Evolutionary conservation across 2,797 vertebrate species (phyloP), one percentile per base, ranked within the genome.

Genomic region (Megaceryle alcyon): DNA sequence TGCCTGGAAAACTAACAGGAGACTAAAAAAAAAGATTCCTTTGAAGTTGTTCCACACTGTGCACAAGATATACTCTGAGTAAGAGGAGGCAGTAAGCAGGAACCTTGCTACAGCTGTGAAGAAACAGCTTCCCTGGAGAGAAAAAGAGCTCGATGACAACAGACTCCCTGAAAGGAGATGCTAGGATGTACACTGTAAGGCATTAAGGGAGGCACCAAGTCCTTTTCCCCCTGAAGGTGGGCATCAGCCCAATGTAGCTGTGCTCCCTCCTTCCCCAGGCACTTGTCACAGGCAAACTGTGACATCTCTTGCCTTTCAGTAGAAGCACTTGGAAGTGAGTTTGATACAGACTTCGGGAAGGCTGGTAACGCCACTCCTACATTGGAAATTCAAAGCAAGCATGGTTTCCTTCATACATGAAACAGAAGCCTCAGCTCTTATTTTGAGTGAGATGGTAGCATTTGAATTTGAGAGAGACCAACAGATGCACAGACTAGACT

Each of bases 371-470:
- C 51, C 51, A 7, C 16, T 37, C 26, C 51, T 28, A 14, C 39
- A 14, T 0, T 20, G 15, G 8, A 48, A 57, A 21, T 10, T 63
- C 51, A 26, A 69, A 73, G 39, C 0, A 2, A 49, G 9, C 0
- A 0, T 10, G 13, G 12, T 51, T 68, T 69, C 57, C 39, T 81
- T 51, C 41, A 39, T 12, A 15, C 8, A 33, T 0, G 2, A 77
- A 57, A 19, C 57, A 89, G 72, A 66, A 86, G 10, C 11, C 70
- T 77, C 60, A 65, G 41, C 8, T 51, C 29, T 80, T 8, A 8
- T 53, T 78, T 8, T 51, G 51, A 65, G 46, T 11, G 48, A 63
- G 57, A 66, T 14, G 28, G 28, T 6, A 12, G 21, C 37, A 66
- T 59, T 39, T 61, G 63, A 65, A 21, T 69, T 43, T 61, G 41